Percentiles rank a stretch among this genome's conserved stretches.
phyloP scores from a whole-genome alignment of 2,797 vertebrate species.

The Huso huso region DNA sequence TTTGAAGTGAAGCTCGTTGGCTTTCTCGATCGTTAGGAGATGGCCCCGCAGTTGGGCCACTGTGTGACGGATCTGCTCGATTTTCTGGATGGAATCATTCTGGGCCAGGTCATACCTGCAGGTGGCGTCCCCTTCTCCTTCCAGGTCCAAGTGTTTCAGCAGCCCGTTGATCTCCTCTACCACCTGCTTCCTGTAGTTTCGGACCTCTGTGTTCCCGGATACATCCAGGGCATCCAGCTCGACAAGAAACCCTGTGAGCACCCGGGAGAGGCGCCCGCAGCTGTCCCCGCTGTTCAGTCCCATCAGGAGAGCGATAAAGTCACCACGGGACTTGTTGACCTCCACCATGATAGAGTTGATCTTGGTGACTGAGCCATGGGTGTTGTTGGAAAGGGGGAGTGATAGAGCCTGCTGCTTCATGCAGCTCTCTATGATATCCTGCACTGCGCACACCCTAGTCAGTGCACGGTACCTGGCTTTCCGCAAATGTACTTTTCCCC shows the following conservation, averaged over 20 bases:
- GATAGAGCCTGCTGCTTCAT: constrained; percentile 72
- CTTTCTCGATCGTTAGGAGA: constrained; percentile 65
- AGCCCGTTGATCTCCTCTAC: constrained; percentile 92
- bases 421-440: constrained; percentile 82
- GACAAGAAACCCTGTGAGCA: constrained; percentile 84
- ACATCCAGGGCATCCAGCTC: constrained; percentile 92
- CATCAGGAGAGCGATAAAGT: constrained; percentile 84
- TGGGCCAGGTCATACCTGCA: constrained; percentile 78
- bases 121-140: constrained; percentile 80
- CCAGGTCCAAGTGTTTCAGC: constrained; percentile 84
- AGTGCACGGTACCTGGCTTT: constrained; percentile 86
- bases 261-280: constrained; percentile 81
- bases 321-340: constrained; percentile 81
- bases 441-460: constrained; percentile 81
- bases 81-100: constrained; percentile 88
- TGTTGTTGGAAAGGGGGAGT: constrained; percentile 77
- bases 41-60: constrained; percentile 69
- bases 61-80: constrained; percentile 77
- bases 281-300: constrained; percentile 85
- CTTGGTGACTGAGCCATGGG: constrained; percentile 74
- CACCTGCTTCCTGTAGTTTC: constrained; percentile 90
- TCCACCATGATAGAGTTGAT: constrained; percentile 91
- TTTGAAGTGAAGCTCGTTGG: constrained; percentile 69
- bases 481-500: constrained; percentile 81
- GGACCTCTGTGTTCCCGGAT: constrained; percentile 74